These are phyloP conservation scores for Drosophila ustulata DNA, from an alignment of 2,888 invertebrate species.

Conservation along the genomic window DNA sequence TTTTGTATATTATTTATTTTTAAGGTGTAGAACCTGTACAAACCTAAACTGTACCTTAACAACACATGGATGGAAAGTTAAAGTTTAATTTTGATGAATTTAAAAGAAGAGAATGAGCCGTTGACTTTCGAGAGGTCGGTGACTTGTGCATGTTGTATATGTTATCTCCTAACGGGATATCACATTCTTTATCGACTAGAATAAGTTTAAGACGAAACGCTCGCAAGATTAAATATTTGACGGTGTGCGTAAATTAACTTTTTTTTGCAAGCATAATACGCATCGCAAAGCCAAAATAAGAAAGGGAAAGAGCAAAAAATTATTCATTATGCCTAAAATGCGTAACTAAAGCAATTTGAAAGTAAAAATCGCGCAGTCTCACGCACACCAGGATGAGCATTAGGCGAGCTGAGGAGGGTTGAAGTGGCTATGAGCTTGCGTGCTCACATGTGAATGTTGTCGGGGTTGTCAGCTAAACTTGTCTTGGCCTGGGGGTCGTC, in stretches of 20 bases:
- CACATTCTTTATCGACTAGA: conserved; percentile 16
- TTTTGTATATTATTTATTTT: too few relatives aligned
- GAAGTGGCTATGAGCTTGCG: conserved; percentile 36
- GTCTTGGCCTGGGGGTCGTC: conserved; percentile 30
- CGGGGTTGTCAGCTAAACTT: conserved; percentile 34
- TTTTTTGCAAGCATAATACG: conserved; percentile 41
- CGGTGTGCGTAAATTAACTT: conserved; percentile 58
- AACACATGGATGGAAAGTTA: too few relatives aligned
- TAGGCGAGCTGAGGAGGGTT: not conserved
- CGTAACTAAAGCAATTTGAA: conserved; percentile 79
- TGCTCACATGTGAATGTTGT: conserved; percentile 59
- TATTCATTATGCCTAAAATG: conserved; percentile 78
- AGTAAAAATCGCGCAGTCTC: conserved; percentile 58
- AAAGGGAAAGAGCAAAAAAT: conserved; percentile 42
- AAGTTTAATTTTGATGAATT: too few relatives aligned
- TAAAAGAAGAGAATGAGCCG: too few relatives aligned
- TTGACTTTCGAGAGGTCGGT: not conserved
- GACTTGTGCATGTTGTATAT: conserved; percentile 9
- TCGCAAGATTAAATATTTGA: conserved; percentile 44
- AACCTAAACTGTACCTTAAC: too few relatives aligned
- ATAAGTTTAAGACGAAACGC: conserved; percentile 50
- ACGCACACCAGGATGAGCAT: conserved; percentile 19
- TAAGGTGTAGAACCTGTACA: too few relatives aligned
- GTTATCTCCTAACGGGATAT: conserved; percentile 4
- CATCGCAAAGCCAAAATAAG: conserved; percentile 12